Conservation (phyloP, 2,113 vertebrate genomes). For the Redunca redunca region DNA sequence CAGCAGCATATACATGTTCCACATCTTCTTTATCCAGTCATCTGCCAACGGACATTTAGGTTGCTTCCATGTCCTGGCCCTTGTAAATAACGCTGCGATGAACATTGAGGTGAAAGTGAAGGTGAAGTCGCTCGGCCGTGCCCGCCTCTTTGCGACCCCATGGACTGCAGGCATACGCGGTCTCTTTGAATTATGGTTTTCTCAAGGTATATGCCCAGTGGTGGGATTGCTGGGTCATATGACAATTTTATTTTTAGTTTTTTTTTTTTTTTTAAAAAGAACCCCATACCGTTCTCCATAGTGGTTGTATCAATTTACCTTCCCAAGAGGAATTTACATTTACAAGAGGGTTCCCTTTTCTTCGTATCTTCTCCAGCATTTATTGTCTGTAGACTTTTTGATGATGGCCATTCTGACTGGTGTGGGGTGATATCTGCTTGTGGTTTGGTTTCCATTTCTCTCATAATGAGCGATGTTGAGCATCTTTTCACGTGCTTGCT, state of each 20-base stretch:
- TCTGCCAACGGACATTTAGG: not conserved
- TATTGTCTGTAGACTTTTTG: not conserved
- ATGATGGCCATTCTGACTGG: not conserved
- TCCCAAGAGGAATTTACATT: not conserved
- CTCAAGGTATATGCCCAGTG: not conserved
- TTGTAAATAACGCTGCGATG: not conserved
- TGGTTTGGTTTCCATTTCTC: not conserved
- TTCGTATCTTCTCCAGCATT: not conserved
- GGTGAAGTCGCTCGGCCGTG: too few species aligned
- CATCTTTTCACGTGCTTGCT: not conserved
- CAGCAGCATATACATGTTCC: rapidly evolving
- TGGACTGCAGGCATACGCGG: not conserved
- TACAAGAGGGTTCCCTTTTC: not conserved
- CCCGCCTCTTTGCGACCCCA: too few species aligned
- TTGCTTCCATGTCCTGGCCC: not conserved
- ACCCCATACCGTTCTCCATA: not conserved
- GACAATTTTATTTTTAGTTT: not conserved
- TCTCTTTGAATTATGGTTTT: not conserved
- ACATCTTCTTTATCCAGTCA: not conserved
- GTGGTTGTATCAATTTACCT: not conserved
- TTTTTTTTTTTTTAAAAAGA: not conserved
- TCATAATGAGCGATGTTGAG: not conserved
- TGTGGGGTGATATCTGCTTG: rapidly evolving
- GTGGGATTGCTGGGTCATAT: not conserved
- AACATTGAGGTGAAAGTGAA: not conserved